These are phyloP conservation scores for Drosophila bocqueti DNA, from an alignment of 1,140 invertebrate genomes.

Conservation along the genomic window DNA sequence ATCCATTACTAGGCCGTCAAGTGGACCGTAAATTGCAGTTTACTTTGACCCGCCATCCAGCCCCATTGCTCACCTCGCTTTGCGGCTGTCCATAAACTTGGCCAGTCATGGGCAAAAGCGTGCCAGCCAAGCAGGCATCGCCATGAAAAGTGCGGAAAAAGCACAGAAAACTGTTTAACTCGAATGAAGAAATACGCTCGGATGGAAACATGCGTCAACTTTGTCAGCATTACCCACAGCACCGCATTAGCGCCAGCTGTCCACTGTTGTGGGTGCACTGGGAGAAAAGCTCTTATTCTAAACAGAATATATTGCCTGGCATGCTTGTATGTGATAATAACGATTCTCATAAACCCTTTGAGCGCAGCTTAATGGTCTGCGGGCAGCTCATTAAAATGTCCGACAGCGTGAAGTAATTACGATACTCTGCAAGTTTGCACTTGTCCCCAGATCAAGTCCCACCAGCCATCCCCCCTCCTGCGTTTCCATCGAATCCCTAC, in stretches of 20 bases:
- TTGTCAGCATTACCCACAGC: slow-evolving; percentile 60
- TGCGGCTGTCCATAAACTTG: slow-evolving; percentile 64
- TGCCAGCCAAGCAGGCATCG: slow-evolving; percentile 20
- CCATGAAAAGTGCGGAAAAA: slow-evolving; percentile 29
- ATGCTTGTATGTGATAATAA: background rate
- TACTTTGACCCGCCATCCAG: slow-evolving; percentile 34
- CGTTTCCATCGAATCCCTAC: slow-evolving; percentile 1
- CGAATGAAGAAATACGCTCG: slow-evolving; percentile 54
- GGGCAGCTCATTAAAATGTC: slow-evolving; percentile 73
- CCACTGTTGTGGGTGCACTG: slow-evolving; percentile 18
- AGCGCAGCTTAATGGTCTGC: slow-evolving; percentile 58
- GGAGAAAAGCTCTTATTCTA: background rate
- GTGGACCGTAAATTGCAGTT: slow-evolving; percentile 64
- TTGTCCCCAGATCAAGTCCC: slow-evolving; percentile 21
- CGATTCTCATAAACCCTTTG: background rate
- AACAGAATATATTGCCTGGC: background rate
- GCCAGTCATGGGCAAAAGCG: slow-evolving; percentile 54
- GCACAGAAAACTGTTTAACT: slow-evolving; percentile 28
- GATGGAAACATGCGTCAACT: slow-evolving; percentile 51
- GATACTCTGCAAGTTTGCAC: slow-evolving; percentile 70
- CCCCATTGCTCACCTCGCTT: slow-evolving; percentile 36
- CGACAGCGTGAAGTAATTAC: slow-evolving; percentile 77
- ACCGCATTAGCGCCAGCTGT: slow-evolving; percentile 71
- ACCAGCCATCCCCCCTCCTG: background rate
- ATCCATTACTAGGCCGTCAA: slow-evolving; percentile 66